Percentiles rank a stretch among this genome's conserved stretches.
phyloP scores from a whole-genome alignment of 53 echinoderm and acorn worm genomes.

The Patiria pectinifera region DNA sequence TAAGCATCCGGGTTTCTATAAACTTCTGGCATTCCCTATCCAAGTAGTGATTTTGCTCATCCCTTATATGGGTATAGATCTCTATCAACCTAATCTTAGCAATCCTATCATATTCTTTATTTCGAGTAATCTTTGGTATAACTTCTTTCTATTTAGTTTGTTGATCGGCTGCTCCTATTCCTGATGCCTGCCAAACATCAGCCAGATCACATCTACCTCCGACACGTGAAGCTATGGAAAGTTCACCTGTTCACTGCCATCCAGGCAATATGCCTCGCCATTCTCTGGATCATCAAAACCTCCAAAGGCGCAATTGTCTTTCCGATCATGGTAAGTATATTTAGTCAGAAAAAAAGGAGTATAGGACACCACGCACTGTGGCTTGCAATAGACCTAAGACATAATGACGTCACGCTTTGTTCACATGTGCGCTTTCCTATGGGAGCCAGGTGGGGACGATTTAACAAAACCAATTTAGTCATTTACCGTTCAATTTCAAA shows the following conservation, averaged over 20 bases:
- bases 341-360: background rate
- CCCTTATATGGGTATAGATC: too few species aligned
- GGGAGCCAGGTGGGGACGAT: too few species aligned
- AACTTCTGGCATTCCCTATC: too few species aligned
- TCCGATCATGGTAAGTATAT: slow-evolving; percentile 90
- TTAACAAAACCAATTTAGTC: too few species aligned
- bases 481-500: too few species aligned
- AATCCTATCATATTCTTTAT: too few species aligned
- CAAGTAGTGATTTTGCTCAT: too few species aligned
- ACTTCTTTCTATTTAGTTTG: slow-evolving; percentile 64
- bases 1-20: too few species aligned
- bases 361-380: background rate
- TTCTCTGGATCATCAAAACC: slow-evolving; percentile 94
- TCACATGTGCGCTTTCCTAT: too few species aligned
- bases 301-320: slow-evolving; percentile 91
- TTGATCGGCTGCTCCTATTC: slow-evolving; percentile 84
- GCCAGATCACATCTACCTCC: slow-evolving; percentile 88
- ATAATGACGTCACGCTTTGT: too few species aligned
- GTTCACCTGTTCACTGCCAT: slow-evolving; percentile 92
- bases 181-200: slow-evolving; percentile 91
- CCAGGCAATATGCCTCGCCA: slow-evolving; percentile 82
- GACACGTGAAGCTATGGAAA: slow-evolving; percentile 95
- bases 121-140: background rate
- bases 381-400: background rate
- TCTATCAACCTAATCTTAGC: too few species aligned